Evolutionary conservation across 2,113 vertebrate genomes (phyloP), one percentile per base, ranked within the genome.

Genomic region (Trogon surrucura): DNA sequence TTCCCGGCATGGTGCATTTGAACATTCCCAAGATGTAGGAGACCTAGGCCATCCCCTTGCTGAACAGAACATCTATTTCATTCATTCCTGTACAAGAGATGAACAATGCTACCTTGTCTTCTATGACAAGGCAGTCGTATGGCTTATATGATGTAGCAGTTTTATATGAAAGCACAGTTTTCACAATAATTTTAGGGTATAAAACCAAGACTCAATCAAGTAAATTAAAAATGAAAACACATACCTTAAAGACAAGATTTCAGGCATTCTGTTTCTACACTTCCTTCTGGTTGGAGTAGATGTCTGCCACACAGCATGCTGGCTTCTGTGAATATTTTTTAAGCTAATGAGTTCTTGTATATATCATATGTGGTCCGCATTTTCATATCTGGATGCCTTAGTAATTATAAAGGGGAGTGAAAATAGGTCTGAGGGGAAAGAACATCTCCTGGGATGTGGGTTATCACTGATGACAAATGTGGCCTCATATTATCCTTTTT

Each of bases 331-430:
- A 50, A 15, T 91, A 4, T 32, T 70, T 88, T 62, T 47, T 0
- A 62, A 92, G 36, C 4, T 25, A n/a, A 50, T 50, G 57, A 34
- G 10, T 38, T 86, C 27, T 72, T 32, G 29, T 83, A 51, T 29
- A 38, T 70, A 30, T 29, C 30, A 38, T 34, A 22, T 87, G 6
- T 66, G 19, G 74, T 74, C 10, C 1, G 1, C 56, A 38, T 57
- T 84, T 91, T 89, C 47, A 84, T 29, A n/a, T 18, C n/a, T 78
- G 69, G 9, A 22, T 93, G 27, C 25, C 51, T 66, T 26, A 38
- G 6, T 61, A 86, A 8, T 13, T 81, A 2, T 4, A 64, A 10
- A 0, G 0, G 25, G 45, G 11, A 79, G 14, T 5, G 2, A 91
- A 74, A 81, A 32, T 6, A 71, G 6, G 26, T 41, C 16, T 64